Evolutionary conservation across 1,140 invertebrate genomes (phyloP).

Genomic region (Papilio polyxenes): DNA sequence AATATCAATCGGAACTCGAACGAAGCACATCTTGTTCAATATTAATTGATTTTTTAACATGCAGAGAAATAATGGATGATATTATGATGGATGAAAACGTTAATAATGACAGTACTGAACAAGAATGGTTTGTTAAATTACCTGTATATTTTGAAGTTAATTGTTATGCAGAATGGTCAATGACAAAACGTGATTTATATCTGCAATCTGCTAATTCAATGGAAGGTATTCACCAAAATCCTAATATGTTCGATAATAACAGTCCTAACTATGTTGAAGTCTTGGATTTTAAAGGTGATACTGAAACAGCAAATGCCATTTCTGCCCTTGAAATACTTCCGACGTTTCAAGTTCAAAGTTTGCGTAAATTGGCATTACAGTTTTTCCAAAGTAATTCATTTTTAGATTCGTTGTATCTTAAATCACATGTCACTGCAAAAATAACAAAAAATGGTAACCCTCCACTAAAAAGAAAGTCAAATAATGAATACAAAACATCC

Average conservation of each 20-base stretch:
- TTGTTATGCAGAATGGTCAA: constrained; percentile 54
- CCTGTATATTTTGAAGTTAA: background rate
- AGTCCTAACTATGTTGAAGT: constrained; percentile 35
- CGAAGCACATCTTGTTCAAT: constrained; percentile 58
- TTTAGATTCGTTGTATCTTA: constrained; percentile 14
- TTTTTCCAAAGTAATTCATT: constrained; percentile 37
- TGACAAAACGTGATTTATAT: constrained; percentile 49
- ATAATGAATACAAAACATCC: background rate
- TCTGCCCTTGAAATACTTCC: background rate
- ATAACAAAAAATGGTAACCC: background rate
- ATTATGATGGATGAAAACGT: constrained; percentile 46
- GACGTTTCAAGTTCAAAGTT: constrained; percentile 16
- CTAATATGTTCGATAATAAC: background rate
- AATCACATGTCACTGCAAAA: background rate
- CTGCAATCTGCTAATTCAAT: background rate
- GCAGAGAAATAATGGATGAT: constrained; percentile 42
- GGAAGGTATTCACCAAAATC: background rate
- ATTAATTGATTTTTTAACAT: constrained; percentile 51
- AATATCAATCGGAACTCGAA: constrained; percentile 34
- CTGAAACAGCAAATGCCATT: background rate
- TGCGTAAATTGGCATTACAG: background rate
- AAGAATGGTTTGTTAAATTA: constrained; percentile 25
- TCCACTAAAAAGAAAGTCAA: constrained; percentile 43
- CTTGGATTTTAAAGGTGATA: constrained; percentile 50
- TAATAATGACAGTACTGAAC: background rate